Conservation (phyloP, 2,797 vertebrate genomes). For the Eulemur albifrons region DNA sequence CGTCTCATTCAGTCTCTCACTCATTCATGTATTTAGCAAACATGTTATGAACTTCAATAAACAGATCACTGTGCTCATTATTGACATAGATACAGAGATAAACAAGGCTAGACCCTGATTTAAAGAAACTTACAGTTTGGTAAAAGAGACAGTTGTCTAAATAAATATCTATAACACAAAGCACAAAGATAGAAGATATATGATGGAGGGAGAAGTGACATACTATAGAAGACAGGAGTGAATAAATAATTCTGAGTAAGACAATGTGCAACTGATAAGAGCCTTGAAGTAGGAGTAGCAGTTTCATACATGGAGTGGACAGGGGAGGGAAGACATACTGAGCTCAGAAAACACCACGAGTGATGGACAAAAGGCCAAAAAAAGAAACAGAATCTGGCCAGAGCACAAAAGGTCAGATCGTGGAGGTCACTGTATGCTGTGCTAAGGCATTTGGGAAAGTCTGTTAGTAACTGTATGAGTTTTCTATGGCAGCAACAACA, state of each 20-base stretch:
- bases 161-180: neutral
- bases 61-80: neutral
- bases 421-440: neutral
- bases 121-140: neutral
- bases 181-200: neutral
- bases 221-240: neutral
- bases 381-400: neutral
- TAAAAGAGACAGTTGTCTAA: neutral
- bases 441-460: neutral
- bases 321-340: rapidly evolving
- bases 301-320: neutral
- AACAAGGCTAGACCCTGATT: neutral
- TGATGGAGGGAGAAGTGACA: neutral
- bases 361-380: neutral
- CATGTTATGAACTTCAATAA: neutral
- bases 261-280: neutral
- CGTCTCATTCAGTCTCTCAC: neutral
- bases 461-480: neutral
- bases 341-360: neutral
- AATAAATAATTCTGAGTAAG: neutral
- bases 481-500: neutral
- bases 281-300: neutral
- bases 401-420: neutral
- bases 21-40: neutral
- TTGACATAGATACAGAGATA: neutral